These are phyloP conservation scores for Apodemus speciosus DNA, from an alignment of 2,113 vertebrate genomes.

Conservation along the genomic window DNA sequence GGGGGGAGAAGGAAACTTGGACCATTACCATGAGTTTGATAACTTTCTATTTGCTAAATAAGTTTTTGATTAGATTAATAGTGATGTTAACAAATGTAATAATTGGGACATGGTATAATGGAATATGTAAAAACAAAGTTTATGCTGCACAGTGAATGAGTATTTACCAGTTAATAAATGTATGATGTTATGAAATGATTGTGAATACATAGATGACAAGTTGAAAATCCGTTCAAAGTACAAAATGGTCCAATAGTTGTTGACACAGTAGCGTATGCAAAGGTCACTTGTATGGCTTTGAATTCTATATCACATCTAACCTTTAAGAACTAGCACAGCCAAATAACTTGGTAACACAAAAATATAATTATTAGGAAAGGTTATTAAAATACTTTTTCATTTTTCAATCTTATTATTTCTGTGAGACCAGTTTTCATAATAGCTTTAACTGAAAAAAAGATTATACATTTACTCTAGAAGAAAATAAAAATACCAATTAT, in stretches of 20 bases:
- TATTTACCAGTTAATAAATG: not conserved
- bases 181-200: not conserved
- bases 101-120: not conserved
- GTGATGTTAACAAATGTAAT: conserved; percentile 1
- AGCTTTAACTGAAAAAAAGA: not conserved
- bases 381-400: not conserved
- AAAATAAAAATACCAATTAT: not conserved
- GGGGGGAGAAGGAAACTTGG: not conserved
- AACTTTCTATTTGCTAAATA: not conserved
- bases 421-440: not conserved
- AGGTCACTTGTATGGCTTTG: not conserved
- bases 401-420: conserved; percentile 24
- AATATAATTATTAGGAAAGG: conserved; percentile 16
- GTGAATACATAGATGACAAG: not conserved
- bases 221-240: not conserved
- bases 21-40: not conserved
- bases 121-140: not conserved
- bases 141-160: not conserved
- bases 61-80: not conserved
- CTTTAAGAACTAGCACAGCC: not conserved
- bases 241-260: not conserved
- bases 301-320: not conserved
- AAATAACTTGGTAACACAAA: conserved; percentile 7
- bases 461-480: not conserved
- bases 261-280: not conserved